Base-by-base conservation (phyloP, 1,140 invertebrate genomes). In the Plectrocnemia conspersa region DNA sequence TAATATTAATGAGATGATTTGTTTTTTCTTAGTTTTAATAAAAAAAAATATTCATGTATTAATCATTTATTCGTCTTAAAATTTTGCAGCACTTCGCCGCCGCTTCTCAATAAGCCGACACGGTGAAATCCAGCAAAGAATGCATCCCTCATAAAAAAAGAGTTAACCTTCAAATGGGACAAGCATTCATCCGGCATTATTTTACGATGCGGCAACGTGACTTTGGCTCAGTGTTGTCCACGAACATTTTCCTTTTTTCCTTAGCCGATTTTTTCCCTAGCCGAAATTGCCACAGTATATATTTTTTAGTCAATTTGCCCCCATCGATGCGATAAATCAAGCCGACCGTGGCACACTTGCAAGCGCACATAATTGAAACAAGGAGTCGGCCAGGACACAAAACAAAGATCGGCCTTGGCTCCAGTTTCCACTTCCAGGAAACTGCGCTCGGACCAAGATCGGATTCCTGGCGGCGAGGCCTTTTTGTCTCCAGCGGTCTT, bases 141-240 rank as follows among this genome's bases (percentile, higher is more conserved):
- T 41, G 22, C 38, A 16, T 11, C 16, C 4, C 33, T n/a, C 13
- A 9, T 3, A 15, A 22, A 48, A 19, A 48, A 48, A 50, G 33
- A 29, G 33, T 50, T 50, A 10, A 29, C 47, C 47, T 36, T 47
- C 44, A 23, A 47, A 47, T 29, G 24, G 18, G 44, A 47, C 44
- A 47, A 47, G 44, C 18, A 47, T 47, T 47, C 44, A 47, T 47
- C 44, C 21, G n/a, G 44, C 23, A 47, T 47, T 47, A 47, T 23
- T 23, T 47, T 47, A 38, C 35, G 35, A 38, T 10, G 1, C 25
- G 32, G 25, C 24, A 29, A 50, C 10, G 15, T 6, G 6, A n/a
- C 18, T 21, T 11, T 19, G 11, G 24, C 10, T n/a, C 19, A 47
- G 27, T 16, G 45, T 18, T 10, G 41, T 19, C 15, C 10, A 9